A percentile compares a stretch with the other conserved stretches of the same genome.
phyloP scores from a whole-genome alignment of 2,888 invertebrate genomes.

The Orgyia antiqua region DNA sequence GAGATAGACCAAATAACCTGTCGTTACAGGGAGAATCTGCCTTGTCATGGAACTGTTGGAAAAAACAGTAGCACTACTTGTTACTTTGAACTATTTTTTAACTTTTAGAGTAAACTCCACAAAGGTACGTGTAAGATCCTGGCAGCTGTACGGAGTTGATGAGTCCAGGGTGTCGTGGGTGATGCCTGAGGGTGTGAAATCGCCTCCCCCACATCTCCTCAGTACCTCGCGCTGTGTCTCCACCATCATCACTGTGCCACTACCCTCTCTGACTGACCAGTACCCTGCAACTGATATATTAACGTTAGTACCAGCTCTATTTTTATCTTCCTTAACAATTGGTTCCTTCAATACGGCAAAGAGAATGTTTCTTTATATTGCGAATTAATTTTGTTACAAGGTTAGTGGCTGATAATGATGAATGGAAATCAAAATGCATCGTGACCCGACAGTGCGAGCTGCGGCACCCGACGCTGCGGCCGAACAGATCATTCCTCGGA shows the following conservation, averaged over 20 bases:
- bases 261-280: constrained; percentile 32
- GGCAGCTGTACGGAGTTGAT: constrained; percentile 39
- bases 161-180: constrained; percentile 27
- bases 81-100: too few species aligned
- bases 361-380: too few species aligned
- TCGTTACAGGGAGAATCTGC: too few species aligned
- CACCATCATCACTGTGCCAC: constrained; percentile 20
- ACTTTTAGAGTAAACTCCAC: too few species aligned
- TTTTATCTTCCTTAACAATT: too few species aligned
- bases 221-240: constrained; percentile 18
- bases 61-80: too few species aligned
- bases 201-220: constrained; percentile 15
- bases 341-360: too few species aligned
- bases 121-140: constrained; percentile 32
- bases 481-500: constrained; percentile 39
- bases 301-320: constrained; percentile 34
- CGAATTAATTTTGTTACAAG: too few species aligned
- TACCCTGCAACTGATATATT: constrained; percentile 32
- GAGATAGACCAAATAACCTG: too few species aligned
- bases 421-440: constrained; percentile 32
- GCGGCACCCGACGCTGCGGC: constrained; percentile 35
- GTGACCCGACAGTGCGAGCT: constrained; percentile 28
- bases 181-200: constrained; percentile 9
- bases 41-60: too few species aligned
- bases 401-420: constrained; percentile 27